phyloP scores from a whole-genome alignment of 2,888 invertebrate species.

The Pocota personata region DNA sequence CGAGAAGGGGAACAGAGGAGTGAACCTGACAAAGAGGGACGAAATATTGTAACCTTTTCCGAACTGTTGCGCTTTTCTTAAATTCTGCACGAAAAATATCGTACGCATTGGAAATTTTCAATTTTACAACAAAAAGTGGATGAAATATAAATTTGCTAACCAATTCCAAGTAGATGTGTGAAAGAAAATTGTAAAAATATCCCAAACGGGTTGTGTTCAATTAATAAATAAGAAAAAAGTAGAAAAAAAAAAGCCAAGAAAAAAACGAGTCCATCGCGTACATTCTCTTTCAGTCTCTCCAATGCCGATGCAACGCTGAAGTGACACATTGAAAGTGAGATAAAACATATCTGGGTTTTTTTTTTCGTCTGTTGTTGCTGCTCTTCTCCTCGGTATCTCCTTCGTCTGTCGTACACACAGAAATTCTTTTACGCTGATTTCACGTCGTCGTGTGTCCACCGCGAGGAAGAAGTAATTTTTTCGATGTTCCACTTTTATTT shows the following conservation, averaged over 20 bases:
- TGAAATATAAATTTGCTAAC: background rate
- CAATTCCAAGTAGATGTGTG: background rate
- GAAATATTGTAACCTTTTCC: conserved; percentile 13
- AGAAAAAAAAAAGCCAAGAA: conserved; percentile 37
- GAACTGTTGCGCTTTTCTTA: conserved; percentile 67
- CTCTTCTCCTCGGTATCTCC: conserved; percentile 41
- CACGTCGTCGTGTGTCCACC: conserved; percentile 59
- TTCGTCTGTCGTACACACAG: conserved; percentile 34
- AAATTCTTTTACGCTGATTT: conserved; percentile 74
- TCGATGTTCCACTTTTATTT: conserved; percentile 34
- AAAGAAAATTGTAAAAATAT: conserved; percentile 27
- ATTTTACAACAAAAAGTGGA: background rate
- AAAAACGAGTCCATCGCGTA: conserved; percentile 44
- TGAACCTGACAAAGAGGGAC: conserved; percentile 14
- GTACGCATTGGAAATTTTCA: background rate
- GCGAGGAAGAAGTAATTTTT: conserved; percentile 12
- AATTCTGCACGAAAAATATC: conserved; percentile 3
- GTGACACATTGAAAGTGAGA: conserved; percentile 60
- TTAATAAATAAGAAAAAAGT: conserved; percentile 51
- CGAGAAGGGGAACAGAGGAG: conserved; percentile 28
- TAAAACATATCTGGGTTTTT: conserved; percentile 41
- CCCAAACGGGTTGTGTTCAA: conserved; percentile 61
- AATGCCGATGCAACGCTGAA: conserved; percentile 25
- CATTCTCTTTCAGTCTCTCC: conserved; percentile 37
- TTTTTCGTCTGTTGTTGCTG: conserved; percentile 22